Conservation (phyloP, 2,888 invertebrate species). For the Agrotis clavis region DNA sequence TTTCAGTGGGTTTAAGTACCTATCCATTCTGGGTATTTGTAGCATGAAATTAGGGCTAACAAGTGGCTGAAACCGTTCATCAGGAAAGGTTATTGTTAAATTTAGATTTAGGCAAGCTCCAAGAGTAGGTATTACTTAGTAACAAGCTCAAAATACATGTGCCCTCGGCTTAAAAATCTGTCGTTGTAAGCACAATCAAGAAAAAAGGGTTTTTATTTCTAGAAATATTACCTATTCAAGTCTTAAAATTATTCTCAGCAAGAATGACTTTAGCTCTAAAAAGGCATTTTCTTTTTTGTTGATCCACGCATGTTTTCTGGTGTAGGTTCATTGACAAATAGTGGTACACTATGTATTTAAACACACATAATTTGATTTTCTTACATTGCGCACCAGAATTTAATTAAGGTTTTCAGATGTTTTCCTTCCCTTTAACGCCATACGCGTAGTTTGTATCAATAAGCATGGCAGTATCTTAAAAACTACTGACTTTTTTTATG, state of each 20-base stretch:
- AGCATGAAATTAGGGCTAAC: slow-evolving; percentile 13
- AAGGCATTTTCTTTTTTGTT: too few species aligned
- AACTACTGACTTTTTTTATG: too few species aligned
- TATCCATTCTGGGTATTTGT: background rate
- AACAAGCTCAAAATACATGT: slow-evolving; percentile 15
- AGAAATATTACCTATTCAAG: background rate
- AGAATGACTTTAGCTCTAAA: too few species aligned
- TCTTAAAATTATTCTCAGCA: background rate
- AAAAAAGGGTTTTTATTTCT: background rate
- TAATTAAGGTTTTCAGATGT: too few species aligned
- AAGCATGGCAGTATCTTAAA: too few species aligned
- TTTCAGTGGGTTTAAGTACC: background rate
- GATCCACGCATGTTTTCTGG: too few species aligned
- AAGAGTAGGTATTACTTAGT: background rate
- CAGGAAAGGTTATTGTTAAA: slow-evolving; percentile 11
- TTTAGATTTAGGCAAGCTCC: slow-evolving; percentile 19
- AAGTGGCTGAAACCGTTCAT: background rate
- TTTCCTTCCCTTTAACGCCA: too few species aligned
- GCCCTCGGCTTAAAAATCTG: background rate
- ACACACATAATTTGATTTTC: too few species aligned
- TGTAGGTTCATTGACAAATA: too few species aligned
- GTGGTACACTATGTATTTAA: too few species aligned
- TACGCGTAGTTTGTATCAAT: too few species aligned
- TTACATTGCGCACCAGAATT: too few species aligned
- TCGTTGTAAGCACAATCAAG: background rate